These are phyloP conservation scores for Nilaparvata lugens DNA, from an alignment of 1,140 invertebrate species.

Conservation along the genomic window DNA sequence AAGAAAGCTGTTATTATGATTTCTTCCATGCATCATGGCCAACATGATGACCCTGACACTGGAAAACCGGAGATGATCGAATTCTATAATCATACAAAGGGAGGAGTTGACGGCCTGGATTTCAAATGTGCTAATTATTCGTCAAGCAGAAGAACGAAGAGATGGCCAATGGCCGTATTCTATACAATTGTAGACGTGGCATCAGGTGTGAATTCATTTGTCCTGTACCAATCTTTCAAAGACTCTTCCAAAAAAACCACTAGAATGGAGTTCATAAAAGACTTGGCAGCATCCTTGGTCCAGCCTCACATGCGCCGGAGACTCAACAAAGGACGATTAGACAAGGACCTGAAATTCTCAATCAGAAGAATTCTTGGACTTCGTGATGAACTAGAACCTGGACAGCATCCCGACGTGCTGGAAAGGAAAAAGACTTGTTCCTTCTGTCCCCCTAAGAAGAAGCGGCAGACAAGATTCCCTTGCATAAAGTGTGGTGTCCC, in stretches of 20 bases:
- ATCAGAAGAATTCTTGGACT: constrained; percentile 4
- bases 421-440: too few relatives aligned
- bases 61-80: constrained; percentile 31
- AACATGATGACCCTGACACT: constrained; percentile 22
- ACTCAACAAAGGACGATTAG: too few relatives aligned
- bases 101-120: too few relatives aligned
- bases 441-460: too few relatives aligned
- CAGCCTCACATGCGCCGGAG: constrained; percentile 26
- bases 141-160: too few relatives aligned
- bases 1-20: constrained; percentile 30
- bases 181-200: constrained; percentile 29
- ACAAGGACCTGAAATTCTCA: constrained; percentile 8
- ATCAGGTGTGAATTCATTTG: constrained; percentile 2
- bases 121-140: too few relatives aligned
- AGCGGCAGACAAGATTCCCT: too few relatives aligned
- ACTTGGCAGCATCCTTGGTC: constrained; percentile 16
- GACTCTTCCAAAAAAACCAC: constrained; percentile 7
- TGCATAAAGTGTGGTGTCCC: too few relatives aligned
- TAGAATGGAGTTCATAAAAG: constrained; percentile 22
- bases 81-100: too few relatives aligned
- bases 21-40: constrained; percentile 25
- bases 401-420: too few relatives aligned
- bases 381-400: too few relatives aligned
- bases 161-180: too few relatives aligned
- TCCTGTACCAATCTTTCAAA: constrained; percentile 6